Evolutionary conservation across 2,113 vertebrate species (phyloP), one percentile per base, ranked within the genome.

Genomic region (Anolis sagrei): DNA sequence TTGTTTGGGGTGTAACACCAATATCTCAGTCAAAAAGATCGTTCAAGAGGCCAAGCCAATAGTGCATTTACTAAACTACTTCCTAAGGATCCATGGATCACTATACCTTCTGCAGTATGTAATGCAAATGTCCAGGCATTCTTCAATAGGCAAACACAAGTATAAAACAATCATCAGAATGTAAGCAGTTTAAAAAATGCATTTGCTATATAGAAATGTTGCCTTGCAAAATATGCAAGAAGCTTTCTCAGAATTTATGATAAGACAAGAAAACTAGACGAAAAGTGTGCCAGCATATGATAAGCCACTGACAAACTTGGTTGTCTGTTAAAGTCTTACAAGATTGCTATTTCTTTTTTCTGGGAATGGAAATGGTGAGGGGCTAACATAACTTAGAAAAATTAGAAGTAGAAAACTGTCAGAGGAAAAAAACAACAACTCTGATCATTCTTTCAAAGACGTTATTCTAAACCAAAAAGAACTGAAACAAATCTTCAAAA

Each of bases 181-280:
- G 19, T 72, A 14, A 19, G 51, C 69, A 70, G 10, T 82, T 18
- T n/a, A 2, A 64, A 44, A 82, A 11, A 39, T 27, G 74, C n/a
- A 78, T 44, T 0, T 0, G 49, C 75, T 74, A 3, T n/a, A 73
- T 39, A 51, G 18, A 77, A 78, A 69, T 0, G 0, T 62, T 88
- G 82, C 19, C 61, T 62, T 64, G 23, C 36, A 76, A 27, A 44
- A 44, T 44, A 64, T 64, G 0, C 1, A 61, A 2, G 48, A 70
- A 13, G 19, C 79, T 5, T 1, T 75, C 51, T 54, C 27, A 61
- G 19, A n/a, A 27, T 51, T 0, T 1, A 16, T 68, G 1, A 39
- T 36, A 3, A 51, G 19, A n/a, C 61, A 75, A 74, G 9, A 44
- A 73, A 62, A 66, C 25, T 29, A 78, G 44, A 5, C 11, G 23